Evolutionary conservation across 1,140 invertebrate genomes (phyloP), one percentile per base, ranked within the genome.

Genomic region (Anastrepha obliqua): DNA sequence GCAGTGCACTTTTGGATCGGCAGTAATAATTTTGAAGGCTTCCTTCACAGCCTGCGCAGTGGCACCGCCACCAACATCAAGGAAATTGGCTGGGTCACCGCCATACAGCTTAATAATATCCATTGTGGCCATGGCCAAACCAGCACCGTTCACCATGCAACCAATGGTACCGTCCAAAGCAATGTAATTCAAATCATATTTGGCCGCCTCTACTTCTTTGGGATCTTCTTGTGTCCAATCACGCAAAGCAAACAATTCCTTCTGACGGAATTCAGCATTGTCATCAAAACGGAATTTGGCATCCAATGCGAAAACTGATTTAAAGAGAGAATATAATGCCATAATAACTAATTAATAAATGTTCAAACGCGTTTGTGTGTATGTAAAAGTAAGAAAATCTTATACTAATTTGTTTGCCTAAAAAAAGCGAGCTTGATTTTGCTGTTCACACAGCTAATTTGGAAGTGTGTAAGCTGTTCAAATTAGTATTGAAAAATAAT

Each of bases 111-210:
- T 98, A 90, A 99, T 99, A 85, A 99, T 98, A 92, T 99, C 98
- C 98, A 99, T 99, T 6, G 98, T 99, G 51, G 98, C 98, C 98
- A 99, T 99, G 17, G 98, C 98, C 87, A 99, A 94, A 88, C 98
- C 98, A 89, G 98, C 98, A 65, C 98, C 98, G 93, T 99, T 99
- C 2, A 99, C 98, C 95, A 96, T 95, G 91, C 95, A 96, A 7
- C 95, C 96, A 90, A 97, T 96, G 89, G 95, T 97, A 88, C 98
- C 98, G 94, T 99, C 98, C 39, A 99, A 95, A 58, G 98, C 97
- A 93, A 99, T 99, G 93, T 99, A 99, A 94, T 99, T 99, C 60
- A 99, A 94, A 91, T 98, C 97, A 89, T 96, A 97, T 91, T 98
- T 97, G 11, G 97, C 96, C 20, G 98, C 98, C 91, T 98, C 96